Conservation (phyloP, 2,888 invertebrate genomes). For the Tyria jacobaeae region DNA sequence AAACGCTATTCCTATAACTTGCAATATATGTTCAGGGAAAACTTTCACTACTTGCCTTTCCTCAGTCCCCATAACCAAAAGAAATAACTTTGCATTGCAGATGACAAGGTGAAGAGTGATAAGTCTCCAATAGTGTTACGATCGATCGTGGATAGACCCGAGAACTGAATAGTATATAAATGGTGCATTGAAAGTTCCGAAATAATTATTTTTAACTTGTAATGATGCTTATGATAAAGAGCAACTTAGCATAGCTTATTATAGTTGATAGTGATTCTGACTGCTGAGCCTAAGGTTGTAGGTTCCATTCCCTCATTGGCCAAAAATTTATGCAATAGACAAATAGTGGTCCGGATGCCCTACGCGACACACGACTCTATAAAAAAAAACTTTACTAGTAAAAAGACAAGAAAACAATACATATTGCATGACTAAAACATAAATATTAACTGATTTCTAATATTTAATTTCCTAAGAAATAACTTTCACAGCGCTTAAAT, state of each 20-base stretch:
- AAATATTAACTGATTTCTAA: no score
- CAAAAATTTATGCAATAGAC: no score
- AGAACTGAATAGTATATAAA: not conserved
- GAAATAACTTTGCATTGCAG: slow-evolving; percentile 20
- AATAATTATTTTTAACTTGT: no score
- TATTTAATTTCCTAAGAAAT: not conserved
- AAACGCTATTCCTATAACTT: slow-evolving; percentile 31
- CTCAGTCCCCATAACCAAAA: not conserved
- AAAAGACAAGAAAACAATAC: not conserved
- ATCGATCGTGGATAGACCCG: not conserved
- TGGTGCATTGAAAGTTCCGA: not conserved
- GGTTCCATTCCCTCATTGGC: no score
- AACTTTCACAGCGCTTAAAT: not conserved
- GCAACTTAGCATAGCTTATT: no score
- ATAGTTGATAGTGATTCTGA: no score
- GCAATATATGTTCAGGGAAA: slow-evolving; percentile 30
- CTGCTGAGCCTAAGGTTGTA: no score
- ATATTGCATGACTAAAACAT: not conserved
- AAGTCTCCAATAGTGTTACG: slow-evolving; percentile 15
- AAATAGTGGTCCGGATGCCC: no score
- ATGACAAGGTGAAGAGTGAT: slow-evolving; percentile 21
- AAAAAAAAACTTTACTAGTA: no score
- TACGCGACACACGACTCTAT: no score
- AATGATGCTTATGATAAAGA: no score
- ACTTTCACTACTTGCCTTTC: not conserved